These are phyloP conservation scores for Luffia ferchaultella DNA, from an alignment of 2,888 invertebrate genomes.

Conservation along the genomic window DNA sequence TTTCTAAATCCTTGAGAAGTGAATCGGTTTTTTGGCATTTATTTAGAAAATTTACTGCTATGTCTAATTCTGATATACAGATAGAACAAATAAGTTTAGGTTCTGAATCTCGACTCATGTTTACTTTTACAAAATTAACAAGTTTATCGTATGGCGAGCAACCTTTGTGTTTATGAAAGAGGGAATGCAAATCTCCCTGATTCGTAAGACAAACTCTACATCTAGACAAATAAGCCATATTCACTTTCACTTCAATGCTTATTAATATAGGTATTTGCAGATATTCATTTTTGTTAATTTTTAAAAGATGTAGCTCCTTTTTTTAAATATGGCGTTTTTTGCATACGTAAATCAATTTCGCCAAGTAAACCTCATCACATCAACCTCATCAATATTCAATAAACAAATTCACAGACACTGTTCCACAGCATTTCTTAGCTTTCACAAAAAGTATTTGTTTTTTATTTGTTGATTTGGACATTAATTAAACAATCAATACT, in stretches of 20 bases:
- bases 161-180: conserved; percentile 25
- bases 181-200: conserved; percentile 25
- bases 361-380: no score
- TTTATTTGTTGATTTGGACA: no score
- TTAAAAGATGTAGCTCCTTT: no score
- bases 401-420: no score
- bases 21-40: conserved; percentile 23
- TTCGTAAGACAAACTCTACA: conserved; percentile 35
- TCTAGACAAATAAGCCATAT: neutral
- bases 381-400: no score
- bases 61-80: conserved; percentile 31
- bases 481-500: no score
- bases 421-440: no score
- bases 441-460: no score
- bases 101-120: neutral
- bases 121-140: conserved; percentile 8
- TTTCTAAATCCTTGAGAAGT: conserved; percentile 23
- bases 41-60: conserved; percentile 28
- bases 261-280: no score
- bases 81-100: conserved; percentile 14
- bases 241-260: neutral
- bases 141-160: conserved; percentile 28
- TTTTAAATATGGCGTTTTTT: no score
- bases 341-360: no score
- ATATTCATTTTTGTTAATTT: no score